Base-by-base conservation (phyloP, 2,888 invertebrate genomes). In the Shargacucullia verbasci region DNA sequence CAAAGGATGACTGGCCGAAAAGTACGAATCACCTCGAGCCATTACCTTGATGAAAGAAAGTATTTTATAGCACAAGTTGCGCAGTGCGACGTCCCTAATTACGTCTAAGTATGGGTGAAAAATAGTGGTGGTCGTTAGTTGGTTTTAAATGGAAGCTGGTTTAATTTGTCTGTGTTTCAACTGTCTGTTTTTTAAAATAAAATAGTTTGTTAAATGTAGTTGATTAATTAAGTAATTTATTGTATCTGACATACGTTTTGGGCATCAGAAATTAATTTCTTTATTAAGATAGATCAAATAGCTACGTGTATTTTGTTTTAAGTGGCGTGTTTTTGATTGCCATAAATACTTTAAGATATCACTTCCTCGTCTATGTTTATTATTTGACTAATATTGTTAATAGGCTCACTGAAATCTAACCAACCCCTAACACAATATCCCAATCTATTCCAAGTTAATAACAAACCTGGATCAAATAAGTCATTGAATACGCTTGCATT, bases 41-140 rank as follows among this genome's bases (percentile, higher is more conserved):
- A 88, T 88, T 87, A 84, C 80, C 78, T 83, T 86, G 84, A 87
- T 88, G 88, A 87, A 87, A 87, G 81, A 83, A 87, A 86, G 85
- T 86, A 85, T 85, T 87, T 86, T 86, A 87, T 82, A 64, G 70
- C 60, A 64, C 72, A 76, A 79, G 75, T 81, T 79, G 68, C 79
- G 76, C 79, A 80, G 73, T 73, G 76, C 74, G 74, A 55, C 66
- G 61, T 54, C 58, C 67, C 77, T 85, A 86, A 86, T 84, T 82
- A 81, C 83, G 71, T 72, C 64, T 67, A 73, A 76, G 68, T 70
- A 68, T 70, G 67, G 50, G 72, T 70, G 69, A 75, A 76, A 76
- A 69, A 73, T 73, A 69, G 73, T 65, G 45, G 49, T n/a, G 37
- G 68, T 61, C 65, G 25, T 54, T 64, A 61, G 59, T 37, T 14